A percentile compares a stretch with the other conserved stretches of the same genome.
These are phyloP conservation scores for Gisinianus flammeolus DNA, from an alignment of 2,888 invertebrate genomes.

Conservation along the genomic window DNA sequence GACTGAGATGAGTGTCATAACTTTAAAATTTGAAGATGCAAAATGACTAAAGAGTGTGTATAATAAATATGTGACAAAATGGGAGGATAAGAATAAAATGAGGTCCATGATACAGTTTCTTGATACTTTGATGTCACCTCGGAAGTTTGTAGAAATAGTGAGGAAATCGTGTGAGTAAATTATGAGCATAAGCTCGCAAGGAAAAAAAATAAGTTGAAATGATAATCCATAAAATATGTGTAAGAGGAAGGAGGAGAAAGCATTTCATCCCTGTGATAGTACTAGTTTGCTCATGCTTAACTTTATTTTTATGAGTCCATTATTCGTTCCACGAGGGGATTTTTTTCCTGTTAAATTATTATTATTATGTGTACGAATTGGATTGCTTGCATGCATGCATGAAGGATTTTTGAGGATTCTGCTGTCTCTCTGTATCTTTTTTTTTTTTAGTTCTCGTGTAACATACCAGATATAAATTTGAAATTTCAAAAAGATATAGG, in stretches of 20 bases:
- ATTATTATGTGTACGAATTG: background rate
- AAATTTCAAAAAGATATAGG: too few relatives aligned
- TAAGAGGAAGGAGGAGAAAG: background rate
- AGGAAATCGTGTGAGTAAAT: background rate
- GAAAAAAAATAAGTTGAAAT: background rate
- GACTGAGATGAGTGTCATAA: background rate
- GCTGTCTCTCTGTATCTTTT: background rate
- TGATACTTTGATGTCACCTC: background rate
- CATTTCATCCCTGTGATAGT: background rate
- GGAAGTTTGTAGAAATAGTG: too few relatives aligned
- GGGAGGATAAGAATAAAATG: too few relatives aligned
- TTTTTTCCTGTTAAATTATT: background rate
- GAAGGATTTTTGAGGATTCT: background rate
- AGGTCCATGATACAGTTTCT: too few relatives aligned
- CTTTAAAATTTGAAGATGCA: too few relatives aligned
- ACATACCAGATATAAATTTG: background rate
- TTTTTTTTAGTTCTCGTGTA: background rate
- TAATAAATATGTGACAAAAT: too few relatives aligned
- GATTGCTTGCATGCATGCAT: background rate
- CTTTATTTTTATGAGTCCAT: background rate
- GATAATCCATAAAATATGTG: background rate
- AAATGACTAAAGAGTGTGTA: too few relatives aligned
- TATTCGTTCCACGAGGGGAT: background rate
- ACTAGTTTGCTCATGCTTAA: background rate
- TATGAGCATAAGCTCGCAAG: background rate